These are phyloP conservation scores for Dyspetes luteomarginatus DNA, from an alignment of 2,888 invertebrate species.

Conservation along the genomic window DNA sequence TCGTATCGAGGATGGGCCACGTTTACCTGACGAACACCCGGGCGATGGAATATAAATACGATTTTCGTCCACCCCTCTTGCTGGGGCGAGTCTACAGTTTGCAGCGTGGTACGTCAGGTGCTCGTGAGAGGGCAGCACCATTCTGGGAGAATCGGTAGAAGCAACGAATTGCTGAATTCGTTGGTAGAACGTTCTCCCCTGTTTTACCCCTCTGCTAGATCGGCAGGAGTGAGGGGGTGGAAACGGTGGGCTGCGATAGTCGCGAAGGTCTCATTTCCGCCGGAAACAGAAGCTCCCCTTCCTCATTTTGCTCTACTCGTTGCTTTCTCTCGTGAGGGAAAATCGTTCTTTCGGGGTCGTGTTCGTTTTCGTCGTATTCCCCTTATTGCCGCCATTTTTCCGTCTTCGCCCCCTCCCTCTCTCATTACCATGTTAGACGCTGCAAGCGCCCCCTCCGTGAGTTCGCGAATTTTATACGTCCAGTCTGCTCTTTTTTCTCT, in stretches of 20 bases:
- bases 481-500: no score
- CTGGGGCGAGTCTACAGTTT: conserved; percentile 29
- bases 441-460: no score
- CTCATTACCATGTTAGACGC: no score
- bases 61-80: conserved; percentile 73
- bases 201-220: background rate
- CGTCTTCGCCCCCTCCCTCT: no score
- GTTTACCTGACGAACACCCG: conserved; percentile 72
- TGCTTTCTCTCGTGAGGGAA: conserved; percentile 8
- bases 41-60: conserved; percentile 81
- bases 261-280: conserved; percentile 81
- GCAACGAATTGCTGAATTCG: no score
- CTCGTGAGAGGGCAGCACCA: conserved; percentile 58
- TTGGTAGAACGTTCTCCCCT: no score
- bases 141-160: conserved; percentile 53
- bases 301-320: conserved; percentile 43
- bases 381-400: background rate
- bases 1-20: conserved; percentile 45
- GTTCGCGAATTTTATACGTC: no score
- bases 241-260: conserved; percentile 66
- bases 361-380: background rate
- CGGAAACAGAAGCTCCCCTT: conserved; percentile 79
- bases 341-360: no score
- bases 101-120: conserved; percentile 57
- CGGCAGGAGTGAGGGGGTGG: conserved; percentile 53